Evolutionary conservation across 2,113 vertebrate genomes (phyloP).

Genomic region (Thinocorus orbignyianus): DNA sequence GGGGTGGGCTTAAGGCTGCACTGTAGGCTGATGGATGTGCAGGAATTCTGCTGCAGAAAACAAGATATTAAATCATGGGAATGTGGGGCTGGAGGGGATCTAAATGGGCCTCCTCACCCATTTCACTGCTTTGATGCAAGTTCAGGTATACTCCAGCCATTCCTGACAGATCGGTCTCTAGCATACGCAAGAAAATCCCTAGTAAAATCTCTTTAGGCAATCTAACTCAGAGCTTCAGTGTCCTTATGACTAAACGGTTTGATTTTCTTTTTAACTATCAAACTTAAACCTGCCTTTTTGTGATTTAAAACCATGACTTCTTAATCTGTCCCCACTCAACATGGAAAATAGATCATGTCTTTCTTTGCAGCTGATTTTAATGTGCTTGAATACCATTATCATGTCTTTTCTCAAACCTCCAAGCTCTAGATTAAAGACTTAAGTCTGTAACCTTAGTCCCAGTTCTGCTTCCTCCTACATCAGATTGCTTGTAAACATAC

Average conservation of each 20-base stretch:
- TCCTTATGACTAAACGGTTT: not conserved
- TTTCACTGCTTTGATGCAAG: not conserved
- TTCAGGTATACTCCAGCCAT: not conserved
- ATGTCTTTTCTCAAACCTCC: not conserved
- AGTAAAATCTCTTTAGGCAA: not conserved
- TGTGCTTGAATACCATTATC: not conserved
- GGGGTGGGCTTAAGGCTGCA: not conserved
- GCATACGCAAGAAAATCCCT: not conserved
- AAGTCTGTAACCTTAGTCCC: not conserved
- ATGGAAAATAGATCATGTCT: not conserved
- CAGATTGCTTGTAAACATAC: not conserved
- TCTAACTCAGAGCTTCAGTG: not conserved
- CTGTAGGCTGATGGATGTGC: not conserved
- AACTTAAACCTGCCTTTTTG: not conserved
- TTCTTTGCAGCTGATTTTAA: not conserved
- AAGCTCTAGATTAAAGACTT: not conserved
- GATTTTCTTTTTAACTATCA: not conserved
- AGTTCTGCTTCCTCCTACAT: not conserved
- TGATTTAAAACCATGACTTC: not conserved
- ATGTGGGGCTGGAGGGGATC: not conserved
- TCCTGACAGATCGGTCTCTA: not conserved
- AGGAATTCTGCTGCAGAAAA: not conserved
- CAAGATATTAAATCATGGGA: not conserved
- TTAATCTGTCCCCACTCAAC: not conserved
- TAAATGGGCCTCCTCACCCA: not conserved